Evolutionary conservation across 37 sponge, comb jelly and placozoan species (phyloP), one percentile per base, ranked within the genome.

Genomic region (Agelas oroides): DNA sequence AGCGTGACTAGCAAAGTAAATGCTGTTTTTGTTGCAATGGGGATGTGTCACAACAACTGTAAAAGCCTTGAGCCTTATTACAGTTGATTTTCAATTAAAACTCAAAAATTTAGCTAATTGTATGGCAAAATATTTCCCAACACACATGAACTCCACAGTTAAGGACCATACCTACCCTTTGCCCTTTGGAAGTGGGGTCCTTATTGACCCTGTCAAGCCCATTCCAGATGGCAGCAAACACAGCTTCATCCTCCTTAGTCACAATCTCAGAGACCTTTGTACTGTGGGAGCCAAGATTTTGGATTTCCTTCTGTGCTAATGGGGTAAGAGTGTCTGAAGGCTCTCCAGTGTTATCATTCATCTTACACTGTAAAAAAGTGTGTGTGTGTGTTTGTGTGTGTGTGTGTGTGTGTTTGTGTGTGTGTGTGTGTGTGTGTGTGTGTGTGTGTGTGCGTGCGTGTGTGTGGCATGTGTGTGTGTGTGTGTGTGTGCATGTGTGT

Each of bases 151-250:
- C n/a, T n/a, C n/a, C n/a, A n/a, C n/a, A n/a, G n/a, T n/a, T n/a
- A n/a, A n/a, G n/a, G n/a, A n/a, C n/a, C n/a, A n/a, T 46, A 46
- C 46, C 24, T 27, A 92, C 92, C 58, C 60, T 87, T 28, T 94
- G 92, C 18, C 89, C 95, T 40, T 70, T 76, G 25, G 94, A 94
- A 35, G 81, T 52, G 13, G 91, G 82, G 16, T 36, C 18, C 24
- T 72, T 57, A 60, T 95, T 95, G 70, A 76, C 84, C 24, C 78
- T 62, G 24, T 88, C 84, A 30, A 95, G 64, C 19, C 91, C 95
- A 16, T 88, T 85, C 65, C 84, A 75, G 40, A 95, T 95, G 53
- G 92, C 95, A 23, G 78, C 79, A 70, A 88, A 79, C 55, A 95
- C 92, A 30, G 77, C 81, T 30, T 55, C 68, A 52, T 91, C 84